Conservation (phyloP, 2,113 vertebrate species). For the Actenoides hombroni region DNA sequence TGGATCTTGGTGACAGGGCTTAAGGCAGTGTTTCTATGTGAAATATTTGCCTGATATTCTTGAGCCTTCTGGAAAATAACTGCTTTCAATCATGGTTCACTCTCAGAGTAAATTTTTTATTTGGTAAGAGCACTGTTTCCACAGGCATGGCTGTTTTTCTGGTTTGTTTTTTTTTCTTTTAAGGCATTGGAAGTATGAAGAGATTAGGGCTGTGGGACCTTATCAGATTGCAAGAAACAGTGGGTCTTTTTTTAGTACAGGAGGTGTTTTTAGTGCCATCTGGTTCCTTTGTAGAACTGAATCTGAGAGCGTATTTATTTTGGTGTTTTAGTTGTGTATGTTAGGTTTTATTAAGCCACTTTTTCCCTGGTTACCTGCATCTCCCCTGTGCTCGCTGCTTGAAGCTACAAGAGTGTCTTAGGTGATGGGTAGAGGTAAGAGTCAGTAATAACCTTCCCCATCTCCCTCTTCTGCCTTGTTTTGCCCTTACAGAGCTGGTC, state of each 20-base stretch:
- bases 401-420: background rate
- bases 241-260: background rate
- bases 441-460: background rate
- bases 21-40: background rate
- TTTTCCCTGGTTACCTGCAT: background rate
- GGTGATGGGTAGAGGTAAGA: background rate
- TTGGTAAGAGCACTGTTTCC: background rate
- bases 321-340: accelerated
- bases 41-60: slow-evolving; percentile 7
- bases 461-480: background rate
- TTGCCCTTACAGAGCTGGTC: background rate
- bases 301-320: background rate
- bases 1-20: background rate
- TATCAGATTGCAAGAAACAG: background rate
- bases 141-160: background rate
- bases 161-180: background rate
- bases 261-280: background rate
- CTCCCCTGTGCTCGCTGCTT: background rate
- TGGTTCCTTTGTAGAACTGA: background rate
- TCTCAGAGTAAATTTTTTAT: background rate
- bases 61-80: background rate
- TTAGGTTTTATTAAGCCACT: background rate
- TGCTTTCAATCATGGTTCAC: background rate
- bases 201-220: background rate
- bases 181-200: background rate